Conservation (phyloP, 2,113 vertebrate genomes). For the Spea multiplicata region DNA sequence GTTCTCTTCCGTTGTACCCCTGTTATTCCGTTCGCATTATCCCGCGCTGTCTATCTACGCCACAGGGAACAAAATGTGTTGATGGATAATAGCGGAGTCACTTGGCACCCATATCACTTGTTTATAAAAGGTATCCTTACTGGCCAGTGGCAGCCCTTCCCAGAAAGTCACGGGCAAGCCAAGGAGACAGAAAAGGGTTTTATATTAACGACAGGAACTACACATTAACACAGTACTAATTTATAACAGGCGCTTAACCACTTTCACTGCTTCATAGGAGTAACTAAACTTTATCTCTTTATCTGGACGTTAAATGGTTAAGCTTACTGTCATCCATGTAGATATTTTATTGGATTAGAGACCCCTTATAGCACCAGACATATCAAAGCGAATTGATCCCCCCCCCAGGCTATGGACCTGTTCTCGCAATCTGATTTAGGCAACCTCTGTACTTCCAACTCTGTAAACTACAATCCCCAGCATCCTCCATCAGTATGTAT, state of each 20-base stretch:
- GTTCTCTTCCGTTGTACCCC: constrained; percentile 59
- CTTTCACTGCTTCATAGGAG: too few relatives aligned
- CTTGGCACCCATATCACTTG: constrained; percentile 51
- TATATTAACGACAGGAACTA: constrained; percentile 20
- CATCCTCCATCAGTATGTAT: too few relatives aligned
- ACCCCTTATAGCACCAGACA: too few relatives aligned
- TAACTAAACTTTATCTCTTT: too few relatives aligned
- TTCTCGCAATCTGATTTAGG: too few relatives aligned
- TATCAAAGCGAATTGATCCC: too few relatives aligned
- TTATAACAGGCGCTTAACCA: constrained; percentile 40
- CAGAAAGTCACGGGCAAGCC: background rate
- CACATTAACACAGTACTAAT: constrained; percentile 9
- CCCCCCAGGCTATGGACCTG: too few relatives aligned
- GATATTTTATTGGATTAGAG: too few relatives aligned
- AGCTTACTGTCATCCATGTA: too few relatives aligned
- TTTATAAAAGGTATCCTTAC: background rate
- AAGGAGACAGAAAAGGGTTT: constrained; percentile 1
- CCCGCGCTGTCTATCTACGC: constrained; percentile 53
- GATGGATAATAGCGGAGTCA: constrained; percentile 52
- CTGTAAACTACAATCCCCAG: too few relatives aligned
- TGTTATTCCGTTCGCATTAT: constrained; percentile 56
- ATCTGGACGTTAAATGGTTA: too few relatives aligned
- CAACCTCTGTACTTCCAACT: too few relatives aligned
- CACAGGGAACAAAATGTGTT: constrained; percentile 58
- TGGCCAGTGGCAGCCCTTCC: background rate